Percentiles rank a stretch among this genome's conserved stretches.
Evolutionary conservation across 2,888 invertebrate genomes (phyloP).

Genomic region (Dasysyrphus tricinctus): DNA sequence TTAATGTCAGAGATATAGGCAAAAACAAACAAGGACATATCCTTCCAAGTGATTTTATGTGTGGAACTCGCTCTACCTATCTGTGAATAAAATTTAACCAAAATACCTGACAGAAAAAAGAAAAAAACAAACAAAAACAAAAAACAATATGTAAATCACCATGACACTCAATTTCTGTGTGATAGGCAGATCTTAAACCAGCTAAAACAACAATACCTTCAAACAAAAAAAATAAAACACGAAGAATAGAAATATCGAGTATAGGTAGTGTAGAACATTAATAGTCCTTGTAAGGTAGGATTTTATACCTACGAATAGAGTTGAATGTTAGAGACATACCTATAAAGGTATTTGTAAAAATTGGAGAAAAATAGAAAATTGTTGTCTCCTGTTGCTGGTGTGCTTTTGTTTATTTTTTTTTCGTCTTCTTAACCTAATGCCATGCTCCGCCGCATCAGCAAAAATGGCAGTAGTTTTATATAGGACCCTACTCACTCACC

Average conservation of each 20-base stretch:
- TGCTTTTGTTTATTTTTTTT: background rate
- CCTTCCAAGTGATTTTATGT: constrained; percentile 44
- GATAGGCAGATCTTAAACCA: constrained; percentile 58
- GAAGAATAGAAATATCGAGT: constrained; percentile 22
- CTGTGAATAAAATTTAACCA: constrained; percentile 62
- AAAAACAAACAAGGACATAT: constrained; percentile 41
- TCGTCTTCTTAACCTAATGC: constrained; percentile 37
- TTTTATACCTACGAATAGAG: background rate
- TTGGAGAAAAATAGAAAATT: constrained; percentile 4
- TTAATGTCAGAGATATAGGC: constrained; percentile 11
- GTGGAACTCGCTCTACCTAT: constrained; percentile 1
- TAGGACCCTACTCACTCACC: constrained; percentile 14
- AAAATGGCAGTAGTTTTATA: constrained; percentile 30
- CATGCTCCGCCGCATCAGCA: constrained; percentile 61
- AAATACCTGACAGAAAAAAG: constrained; percentile 9
- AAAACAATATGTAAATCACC: constrained; percentile 50
- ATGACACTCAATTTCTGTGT: constrained; percentile 62
- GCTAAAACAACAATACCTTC: constrained; percentile 1
- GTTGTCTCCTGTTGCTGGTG: constrained; percentile 57
- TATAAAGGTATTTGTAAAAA: constrained; percentile 12
- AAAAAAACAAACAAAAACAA: constrained; percentile 3
- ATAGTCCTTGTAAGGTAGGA: constrained; percentile 43
- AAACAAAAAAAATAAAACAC: constrained; percentile 8
- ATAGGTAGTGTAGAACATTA: constrained; percentile 10
- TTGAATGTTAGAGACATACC: constrained; percentile 30